A percentile compares a stretch with the other conserved stretches of the same genome.
Conservation (phyloP, 1,140 invertebrate genomes). For the Battus philenor region DNA sequence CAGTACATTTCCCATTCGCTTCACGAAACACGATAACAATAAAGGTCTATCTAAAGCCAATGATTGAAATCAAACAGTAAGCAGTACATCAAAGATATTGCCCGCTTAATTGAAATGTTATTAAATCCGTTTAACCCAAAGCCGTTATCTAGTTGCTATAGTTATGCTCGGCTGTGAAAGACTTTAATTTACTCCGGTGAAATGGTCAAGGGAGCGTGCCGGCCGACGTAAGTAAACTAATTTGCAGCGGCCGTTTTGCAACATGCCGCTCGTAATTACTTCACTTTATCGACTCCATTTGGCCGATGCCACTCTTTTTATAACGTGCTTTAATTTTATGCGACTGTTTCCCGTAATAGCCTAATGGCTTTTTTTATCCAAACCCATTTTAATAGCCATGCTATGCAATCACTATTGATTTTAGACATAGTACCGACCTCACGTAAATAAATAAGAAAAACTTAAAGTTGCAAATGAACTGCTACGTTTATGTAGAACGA, state of each 20-base stretch:
- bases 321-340: slow-evolving; percentile 67
- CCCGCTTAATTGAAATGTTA: no score
- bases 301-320: slow-evolving; percentile 61
- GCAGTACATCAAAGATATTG: no score
- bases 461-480: no score
- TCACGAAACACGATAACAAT: no score
- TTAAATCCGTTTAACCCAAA: no score
- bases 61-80: no score
- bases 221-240: slow-evolving; percentile 34
- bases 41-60: no score
- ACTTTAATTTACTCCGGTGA: slow-evolving; percentile 16
- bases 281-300: slow-evolving; percentile 59
- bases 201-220: slow-evolving; percentile 25
- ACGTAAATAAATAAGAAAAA: no score
- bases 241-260: slow-evolving; percentile 44
- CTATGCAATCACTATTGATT: not conserved
- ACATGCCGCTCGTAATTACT: slow-evolving; percentile 47
- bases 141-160: no score
- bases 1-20: no score
- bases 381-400: not conserved
- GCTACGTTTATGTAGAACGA: no score
- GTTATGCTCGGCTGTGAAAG: slow-evolving; percentile 1
- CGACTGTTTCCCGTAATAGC: slow-evolving; percentile 55
- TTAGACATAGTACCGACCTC: no score
- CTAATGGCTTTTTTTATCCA: slow-evolving; percentile 50